These are phyloP conservation scores for Meganola albula DNA, from an alignment of 2,888 invertebrate genomes.

Conservation along the genomic window DNA sequence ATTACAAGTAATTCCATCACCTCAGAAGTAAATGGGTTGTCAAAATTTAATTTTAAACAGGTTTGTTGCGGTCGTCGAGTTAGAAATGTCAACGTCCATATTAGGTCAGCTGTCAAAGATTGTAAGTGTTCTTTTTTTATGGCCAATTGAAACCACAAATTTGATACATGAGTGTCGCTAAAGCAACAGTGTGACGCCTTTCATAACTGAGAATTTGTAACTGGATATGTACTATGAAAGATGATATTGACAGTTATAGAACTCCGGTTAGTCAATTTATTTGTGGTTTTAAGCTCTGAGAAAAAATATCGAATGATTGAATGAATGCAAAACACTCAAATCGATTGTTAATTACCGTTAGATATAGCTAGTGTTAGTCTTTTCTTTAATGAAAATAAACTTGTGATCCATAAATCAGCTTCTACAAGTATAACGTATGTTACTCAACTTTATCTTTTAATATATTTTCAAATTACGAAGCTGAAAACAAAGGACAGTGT, in stretches of 20 bases:
- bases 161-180: conserved; percentile 41
- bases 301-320: no score
- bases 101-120: conserved; percentile 28
- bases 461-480: no score
- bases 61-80: conserved; percentile 34
- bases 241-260: conserved; percentile 22
- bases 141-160: conserved; percentile 45
- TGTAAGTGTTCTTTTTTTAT: conserved; percentile 22
- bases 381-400: no score
- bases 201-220: conserved; percentile 27
- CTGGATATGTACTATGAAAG: conserved; percentile 24
- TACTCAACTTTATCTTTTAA: no score
- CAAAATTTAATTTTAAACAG: conserved; percentile 33
- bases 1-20: no score
- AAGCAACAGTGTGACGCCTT: conserved; percentile 30
- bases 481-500: no score
- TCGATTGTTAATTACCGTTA: no score
- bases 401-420: no score
- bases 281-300: no score
- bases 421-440: no score
- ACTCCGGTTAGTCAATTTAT: conserved; percentile 12
- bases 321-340: no score
- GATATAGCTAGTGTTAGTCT: no score
- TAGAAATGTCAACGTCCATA: conserved; percentile 32
- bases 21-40: conserved; percentile 23